Evolutionary conservation across 2,888 invertebrate species (phyloP).

Genomic region (Kryphioiulus occultus): DNA sequence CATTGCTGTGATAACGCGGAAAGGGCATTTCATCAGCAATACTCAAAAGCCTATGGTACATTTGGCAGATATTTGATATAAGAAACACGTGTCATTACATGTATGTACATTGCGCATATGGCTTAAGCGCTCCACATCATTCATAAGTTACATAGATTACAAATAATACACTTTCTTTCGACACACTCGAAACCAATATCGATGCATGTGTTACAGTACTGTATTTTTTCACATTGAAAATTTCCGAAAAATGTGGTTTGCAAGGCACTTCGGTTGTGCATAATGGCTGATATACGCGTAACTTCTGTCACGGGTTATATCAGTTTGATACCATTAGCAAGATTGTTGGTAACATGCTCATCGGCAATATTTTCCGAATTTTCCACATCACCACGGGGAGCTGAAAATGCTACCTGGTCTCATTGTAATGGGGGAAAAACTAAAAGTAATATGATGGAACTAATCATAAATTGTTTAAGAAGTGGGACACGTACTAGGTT

Average conservation of each 20-base stretch:
- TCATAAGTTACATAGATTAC: not conserved
- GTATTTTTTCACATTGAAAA: not conserved
- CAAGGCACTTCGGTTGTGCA: conserved; percentile 3
- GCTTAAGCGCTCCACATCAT: not conserved
- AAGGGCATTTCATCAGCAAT: not conserved
- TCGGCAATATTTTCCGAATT: no score
- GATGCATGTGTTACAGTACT: not conserved
- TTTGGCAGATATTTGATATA: not conserved
- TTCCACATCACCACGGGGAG: no score
- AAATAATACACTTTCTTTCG: not conserved
- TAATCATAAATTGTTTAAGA: no score
- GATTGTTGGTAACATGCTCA: no score
- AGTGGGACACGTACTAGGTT: no score
- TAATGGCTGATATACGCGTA: not conserved
- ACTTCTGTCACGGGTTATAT: not conserved
- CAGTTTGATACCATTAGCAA: not conserved
- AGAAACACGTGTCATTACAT: not conserved
- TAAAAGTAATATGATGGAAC: no score
- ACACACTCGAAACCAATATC: not conserved
- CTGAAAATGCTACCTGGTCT: no score
- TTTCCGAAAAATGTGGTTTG: not conserved
- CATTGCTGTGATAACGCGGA: not conserved
- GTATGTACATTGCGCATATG: not conserved
- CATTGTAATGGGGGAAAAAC: no score
- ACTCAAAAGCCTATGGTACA: not conserved